phyloP scores from a whole-genome alignment of 2,797 vertebrate species.

The Parauchenoglanis ngamensis region DNA sequence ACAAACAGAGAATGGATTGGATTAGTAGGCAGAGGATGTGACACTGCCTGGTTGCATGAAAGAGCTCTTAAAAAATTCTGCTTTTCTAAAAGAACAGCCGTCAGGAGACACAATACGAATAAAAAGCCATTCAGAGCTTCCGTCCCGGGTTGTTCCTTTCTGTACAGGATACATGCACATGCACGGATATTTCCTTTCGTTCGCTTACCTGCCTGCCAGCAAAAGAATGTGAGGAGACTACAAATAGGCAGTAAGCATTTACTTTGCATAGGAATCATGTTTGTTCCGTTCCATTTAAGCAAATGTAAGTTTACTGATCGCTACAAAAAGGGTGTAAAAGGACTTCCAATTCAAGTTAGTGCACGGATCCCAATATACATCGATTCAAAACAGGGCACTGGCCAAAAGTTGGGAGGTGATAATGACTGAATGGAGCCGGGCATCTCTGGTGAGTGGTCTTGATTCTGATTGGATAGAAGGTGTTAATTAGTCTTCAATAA shows the following conservation, averaged over 20 bases:
- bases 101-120: slow-evolving; percentile 41
- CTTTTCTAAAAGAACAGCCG: slow-evolving; percentile 54
- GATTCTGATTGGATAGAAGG: neutral
- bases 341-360: neutral
- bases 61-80: slow-evolving; percentile 62
- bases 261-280: neutral
- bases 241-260: neutral
- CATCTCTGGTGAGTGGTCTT: neutral
- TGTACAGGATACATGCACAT: slow-evolving; percentile 15
- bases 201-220: slow-evolving; percentile 14
- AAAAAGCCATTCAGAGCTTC: slow-evolving; percentile 41
- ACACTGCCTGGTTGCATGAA: slow-evolving; percentile 59
- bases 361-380: neutral
- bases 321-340: neutral
- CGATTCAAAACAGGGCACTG: neutral
- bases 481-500: neutral
- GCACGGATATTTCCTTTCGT: slow-evolving; percentile 26
- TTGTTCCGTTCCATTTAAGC: neutral
- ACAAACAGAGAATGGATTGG: slow-evolving; percentile 18
- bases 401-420: neutral
- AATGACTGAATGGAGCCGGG: neutral
- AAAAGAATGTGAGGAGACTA: neutral
- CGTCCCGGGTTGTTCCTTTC: slow-evolving; percentile 26
- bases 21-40: slow-evolving; percentile 68
- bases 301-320: neutral